Conservation (phyloP, 2,797 vertebrate genomes). For the Sphaeramia orbicularis region DNA sequence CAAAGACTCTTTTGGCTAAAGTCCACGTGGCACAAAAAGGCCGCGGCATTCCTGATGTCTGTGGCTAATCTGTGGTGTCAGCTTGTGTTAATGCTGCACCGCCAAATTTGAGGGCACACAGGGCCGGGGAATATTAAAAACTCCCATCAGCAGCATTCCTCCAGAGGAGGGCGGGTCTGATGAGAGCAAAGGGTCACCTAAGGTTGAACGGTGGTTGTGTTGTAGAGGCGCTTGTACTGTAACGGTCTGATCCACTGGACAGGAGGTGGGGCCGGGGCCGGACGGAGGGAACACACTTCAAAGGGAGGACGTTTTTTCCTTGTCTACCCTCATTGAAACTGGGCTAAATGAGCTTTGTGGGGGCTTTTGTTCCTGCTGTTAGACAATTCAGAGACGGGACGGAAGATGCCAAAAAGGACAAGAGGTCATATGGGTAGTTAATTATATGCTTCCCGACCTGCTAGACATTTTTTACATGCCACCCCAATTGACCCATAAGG, state of each 20-base stretch:
- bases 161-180: constrained; percentile 78
- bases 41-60: constrained; percentile 99
- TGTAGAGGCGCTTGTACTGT: constrained; percentile 69
- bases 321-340: constrained; percentile 73
- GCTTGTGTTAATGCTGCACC: constrained; percentile 98
- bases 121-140: constrained; percentile 96
- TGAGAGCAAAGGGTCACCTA: constrained; percentile 76
- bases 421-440: constrained; percentile 72
- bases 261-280: constrained; percentile 66
- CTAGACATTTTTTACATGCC: constrained; percentile 61
- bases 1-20: constrained; percentile 93
- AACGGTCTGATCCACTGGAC: constrained; percentile 73
- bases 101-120: constrained; percentile 95
- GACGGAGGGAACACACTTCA: constrained; percentile 75
- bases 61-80: constrained; percentile 99
- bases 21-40: constrained; percentile 97
- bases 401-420: constrained; percentile 71
- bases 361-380: constrained; percentile 73
- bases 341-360: constrained; percentile 72
- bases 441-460: constrained; percentile 69
- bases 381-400: constrained; percentile 67
- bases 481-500: constrained; percentile 64
- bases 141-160: constrained; percentile 94
- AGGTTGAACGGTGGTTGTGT: constrained; percentile 76
- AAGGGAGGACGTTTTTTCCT: constrained; percentile 70